phyloP scores from a whole-genome alignment of 2,113 vertebrate species.

The Chrysemys picta region DNA sequence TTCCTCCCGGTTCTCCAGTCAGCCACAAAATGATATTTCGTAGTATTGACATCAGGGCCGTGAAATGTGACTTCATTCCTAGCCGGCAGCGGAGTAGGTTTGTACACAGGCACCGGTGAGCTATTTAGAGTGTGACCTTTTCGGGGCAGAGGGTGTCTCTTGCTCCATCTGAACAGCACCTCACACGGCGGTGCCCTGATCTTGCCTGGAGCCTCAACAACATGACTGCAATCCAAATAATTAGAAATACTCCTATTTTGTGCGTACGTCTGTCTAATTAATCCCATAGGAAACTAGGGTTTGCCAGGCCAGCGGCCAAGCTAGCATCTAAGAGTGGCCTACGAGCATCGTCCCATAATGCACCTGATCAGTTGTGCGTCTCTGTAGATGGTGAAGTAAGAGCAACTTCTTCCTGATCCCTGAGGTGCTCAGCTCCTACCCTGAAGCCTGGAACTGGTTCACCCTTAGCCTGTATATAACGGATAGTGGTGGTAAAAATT shows the following conservation, averaged over 20 bases:
- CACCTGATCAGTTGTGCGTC: too few relatives aligned
- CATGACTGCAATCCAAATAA: fast-evolving
- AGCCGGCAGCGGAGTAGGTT: not conserved
- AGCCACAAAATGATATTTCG: not conserved
- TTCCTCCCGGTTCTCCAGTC: not conserved
- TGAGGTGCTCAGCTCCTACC: not conserved
- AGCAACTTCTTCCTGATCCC: not conserved
- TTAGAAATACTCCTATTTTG: not conserved
- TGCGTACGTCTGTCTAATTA: not conserved
- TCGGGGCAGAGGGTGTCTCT: not conserved
- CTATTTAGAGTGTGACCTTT: not conserved
- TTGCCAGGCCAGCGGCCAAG: not conserved
- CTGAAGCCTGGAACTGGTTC: conserved; percentile 36
- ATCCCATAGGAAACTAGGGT: not conserved
- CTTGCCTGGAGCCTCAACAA: not conserved
- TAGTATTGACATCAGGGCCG: not conserved
- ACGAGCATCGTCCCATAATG: not conserved
- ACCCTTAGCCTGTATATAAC: conserved; percentile 49
- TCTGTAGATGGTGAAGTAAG: not conserved
- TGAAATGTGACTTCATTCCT: not conserved
- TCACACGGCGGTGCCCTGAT: fast-evolving
- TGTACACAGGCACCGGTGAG: not conserved
- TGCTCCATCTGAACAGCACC: too few relatives aligned
- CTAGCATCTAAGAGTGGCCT: fast-evolving
- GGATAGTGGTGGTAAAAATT: conserved; percentile 44